These are phyloP conservation scores for Drosophila teissieri DNA, from an alignment of 1,140 invertebrate genomes.

Conservation along the genomic window DNA sequence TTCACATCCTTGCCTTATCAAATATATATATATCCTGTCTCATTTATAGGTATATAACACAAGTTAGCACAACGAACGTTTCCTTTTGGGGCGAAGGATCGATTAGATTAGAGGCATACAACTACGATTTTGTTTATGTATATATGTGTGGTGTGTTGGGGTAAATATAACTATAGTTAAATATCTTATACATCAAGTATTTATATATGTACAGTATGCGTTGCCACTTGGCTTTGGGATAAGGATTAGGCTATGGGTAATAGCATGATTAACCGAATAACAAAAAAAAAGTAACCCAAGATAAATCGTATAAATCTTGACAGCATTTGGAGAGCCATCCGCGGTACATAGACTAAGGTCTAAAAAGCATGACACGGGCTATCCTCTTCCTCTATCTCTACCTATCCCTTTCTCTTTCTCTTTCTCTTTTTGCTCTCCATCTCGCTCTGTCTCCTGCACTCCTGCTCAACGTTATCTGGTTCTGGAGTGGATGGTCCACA, in stretches of 20 bases:
- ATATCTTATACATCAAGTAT: constrained; percentile 35
- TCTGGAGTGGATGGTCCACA: constrained; percentile 65
- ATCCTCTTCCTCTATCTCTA: too few species aligned
- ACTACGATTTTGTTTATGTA: constrained; percentile 9
- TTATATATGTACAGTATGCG: constrained; percentile 45
- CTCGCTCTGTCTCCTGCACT: constrained; percentile 10
- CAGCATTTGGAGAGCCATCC: constrained; percentile 9
- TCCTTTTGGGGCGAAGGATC: constrained; percentile 2
- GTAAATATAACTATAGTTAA: constrained; percentile 23
- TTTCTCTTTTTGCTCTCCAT: neutral
- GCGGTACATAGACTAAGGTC: constrained; percentile 6
- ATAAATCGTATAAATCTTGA: constrained; percentile 4
- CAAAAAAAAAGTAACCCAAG: constrained; percentile 19
- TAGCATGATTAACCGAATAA: constrained; percentile 19
- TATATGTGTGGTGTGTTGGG: constrained; percentile 10
- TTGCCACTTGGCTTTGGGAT: constrained; percentile 9
- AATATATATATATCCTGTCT: constrained; percentile 23
- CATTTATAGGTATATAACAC: constrained; percentile 43
- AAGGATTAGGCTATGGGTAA: constrained; percentile 10
- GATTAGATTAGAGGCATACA: constrained; percentile 16
- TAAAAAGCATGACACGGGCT: constrained; percentile 21
- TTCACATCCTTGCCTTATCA: constrained; percentile 15
- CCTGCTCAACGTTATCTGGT: constrained; percentile 6
- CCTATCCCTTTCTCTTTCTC: neutral
- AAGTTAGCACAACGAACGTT: constrained; percentile 52